Evolutionary conservation across 37 sponge, comb jelly and placozoan genomes (phyloP).

Genomic region (Oscarella lobularis): DNA sequence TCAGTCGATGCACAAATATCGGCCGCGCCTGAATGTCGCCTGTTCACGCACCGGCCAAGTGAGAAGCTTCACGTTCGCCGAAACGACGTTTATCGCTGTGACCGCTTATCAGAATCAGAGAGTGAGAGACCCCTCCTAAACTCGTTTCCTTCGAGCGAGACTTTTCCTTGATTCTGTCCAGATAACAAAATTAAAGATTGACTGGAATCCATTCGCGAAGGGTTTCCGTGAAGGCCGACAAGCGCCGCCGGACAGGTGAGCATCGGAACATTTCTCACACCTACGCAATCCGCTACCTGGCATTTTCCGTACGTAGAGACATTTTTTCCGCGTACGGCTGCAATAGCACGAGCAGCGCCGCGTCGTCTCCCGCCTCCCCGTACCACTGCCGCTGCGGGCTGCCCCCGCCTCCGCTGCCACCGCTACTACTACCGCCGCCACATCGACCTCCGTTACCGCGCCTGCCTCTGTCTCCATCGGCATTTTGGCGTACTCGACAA

Average conservation of each 20-base stretch:
- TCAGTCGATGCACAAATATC: neutral
- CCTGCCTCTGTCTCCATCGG: no score
- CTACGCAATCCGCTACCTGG: no score
- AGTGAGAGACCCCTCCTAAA: neutral
- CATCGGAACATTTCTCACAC: no score
- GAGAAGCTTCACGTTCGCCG: neutral
- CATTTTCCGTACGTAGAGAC: no score
- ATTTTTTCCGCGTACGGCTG: no score
- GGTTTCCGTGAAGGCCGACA: neutral
- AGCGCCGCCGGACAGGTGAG: neutral
- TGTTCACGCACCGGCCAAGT: neutral
- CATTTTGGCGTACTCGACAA: no score
- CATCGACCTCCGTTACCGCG: no score
- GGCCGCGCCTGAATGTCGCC: neutral
- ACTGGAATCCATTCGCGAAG: neutral
- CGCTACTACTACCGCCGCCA: no score
- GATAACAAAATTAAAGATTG: conserved; percentile 1
- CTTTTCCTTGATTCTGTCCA: neutral
- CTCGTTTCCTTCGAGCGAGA: neutral
- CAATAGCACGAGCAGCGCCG: no score
- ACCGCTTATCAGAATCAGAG: neutral
- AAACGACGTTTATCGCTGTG: neutral
- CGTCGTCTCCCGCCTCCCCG: no score
- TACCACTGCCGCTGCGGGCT: no score
- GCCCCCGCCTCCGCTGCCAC: no score